Conservation (phyloP, 1,140 invertebrate species). For the Acromyrmex echinatior region DNA sequence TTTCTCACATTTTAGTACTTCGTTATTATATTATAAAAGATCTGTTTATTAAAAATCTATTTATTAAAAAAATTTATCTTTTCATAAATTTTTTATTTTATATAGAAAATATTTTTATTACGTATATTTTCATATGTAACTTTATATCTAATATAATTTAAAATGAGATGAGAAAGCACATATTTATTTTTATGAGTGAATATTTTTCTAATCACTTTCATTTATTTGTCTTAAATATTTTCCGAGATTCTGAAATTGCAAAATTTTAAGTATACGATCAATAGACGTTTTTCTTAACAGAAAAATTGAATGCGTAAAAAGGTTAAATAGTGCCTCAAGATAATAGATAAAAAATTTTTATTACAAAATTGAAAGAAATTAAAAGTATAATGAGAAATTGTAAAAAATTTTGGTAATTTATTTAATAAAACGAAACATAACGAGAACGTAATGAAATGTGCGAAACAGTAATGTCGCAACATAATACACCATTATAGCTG, state of each 20-base stretch:
- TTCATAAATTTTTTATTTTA: neutral
- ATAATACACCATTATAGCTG: constrained; percentile 16
- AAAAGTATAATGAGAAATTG: neutral
- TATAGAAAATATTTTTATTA: neutral
- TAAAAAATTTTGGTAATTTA: neutral
- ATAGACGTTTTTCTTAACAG: neutral
- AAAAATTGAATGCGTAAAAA: neutral
- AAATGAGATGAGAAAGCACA: neutral
- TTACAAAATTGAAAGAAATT: neutral
- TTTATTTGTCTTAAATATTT: neutral
- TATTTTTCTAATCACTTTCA: neutral
- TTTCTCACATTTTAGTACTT: neutral
- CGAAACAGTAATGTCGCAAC: neutral
- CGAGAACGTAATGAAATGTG: neutral
- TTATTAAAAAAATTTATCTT: neutral
- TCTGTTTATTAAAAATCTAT: neutral
- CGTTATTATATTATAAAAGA: neutral
- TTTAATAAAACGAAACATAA: neutral
- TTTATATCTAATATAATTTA: neutral
- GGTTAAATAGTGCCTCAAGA: neutral
- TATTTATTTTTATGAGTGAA: neutral
- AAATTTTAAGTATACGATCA: neutral
- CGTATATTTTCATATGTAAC: neutral
- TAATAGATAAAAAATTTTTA: too few relatives aligned
- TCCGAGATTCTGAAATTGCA: neutral